These are phyloP conservation scores for Theonella swinhoei DNA, from an alignment of 37 sponge, comb jelly and placozoan species.

Conservation along the genomic window DNA sequence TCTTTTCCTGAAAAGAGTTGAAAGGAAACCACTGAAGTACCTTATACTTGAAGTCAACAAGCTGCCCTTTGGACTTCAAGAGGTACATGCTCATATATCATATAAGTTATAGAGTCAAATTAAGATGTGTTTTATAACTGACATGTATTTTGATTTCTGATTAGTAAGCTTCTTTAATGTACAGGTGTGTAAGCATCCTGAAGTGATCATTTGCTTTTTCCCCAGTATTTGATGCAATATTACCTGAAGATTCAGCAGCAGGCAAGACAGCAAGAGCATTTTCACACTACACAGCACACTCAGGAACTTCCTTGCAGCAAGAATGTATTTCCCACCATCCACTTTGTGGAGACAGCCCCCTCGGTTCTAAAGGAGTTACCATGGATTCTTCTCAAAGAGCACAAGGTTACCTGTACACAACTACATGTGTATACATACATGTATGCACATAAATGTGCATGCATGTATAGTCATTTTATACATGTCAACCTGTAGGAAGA, in stretches of 20 bases:
- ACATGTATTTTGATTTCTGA: not conserved
- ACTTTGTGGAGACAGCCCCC: slow-evolving; percentile 77
- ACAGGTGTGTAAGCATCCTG: not conserved
- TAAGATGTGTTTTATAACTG: not conserved
- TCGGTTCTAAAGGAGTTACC: slow-evolving; percentile 84
- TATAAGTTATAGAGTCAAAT: too few relatives aligned
- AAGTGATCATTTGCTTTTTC: not conserved
- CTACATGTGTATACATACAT: not conserved
- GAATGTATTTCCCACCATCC: slow-evolving; percentile 46
- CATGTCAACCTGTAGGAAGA: slow-evolving; percentile 4
- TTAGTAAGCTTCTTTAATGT: not conserved
- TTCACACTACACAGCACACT: too few relatives aligned
- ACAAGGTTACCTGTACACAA: slow-evolving; percentile 49
- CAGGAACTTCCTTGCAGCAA: too few relatives aligned
- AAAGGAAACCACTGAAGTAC: slow-evolving; percentile 36
- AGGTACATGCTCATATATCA: too few relatives aligned
- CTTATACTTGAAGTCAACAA: slow-evolving; percentile 68
- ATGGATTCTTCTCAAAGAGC: slow-evolving; percentile 64
- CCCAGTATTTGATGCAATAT: slow-evolving; percentile 56
- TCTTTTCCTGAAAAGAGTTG: slow-evolving; percentile 61
- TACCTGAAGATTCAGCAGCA: slow-evolving; percentile 41
- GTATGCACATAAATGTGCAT: not conserved
- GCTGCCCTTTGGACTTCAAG: slow-evolving; percentile 72
- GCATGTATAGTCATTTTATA: not conserved
- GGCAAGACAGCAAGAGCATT: not conserved